These are phyloP conservation scores for Drosophila suboccidentalis DNA, from an alignment of 2,888 invertebrate species.

Conservation along the genomic window DNA sequence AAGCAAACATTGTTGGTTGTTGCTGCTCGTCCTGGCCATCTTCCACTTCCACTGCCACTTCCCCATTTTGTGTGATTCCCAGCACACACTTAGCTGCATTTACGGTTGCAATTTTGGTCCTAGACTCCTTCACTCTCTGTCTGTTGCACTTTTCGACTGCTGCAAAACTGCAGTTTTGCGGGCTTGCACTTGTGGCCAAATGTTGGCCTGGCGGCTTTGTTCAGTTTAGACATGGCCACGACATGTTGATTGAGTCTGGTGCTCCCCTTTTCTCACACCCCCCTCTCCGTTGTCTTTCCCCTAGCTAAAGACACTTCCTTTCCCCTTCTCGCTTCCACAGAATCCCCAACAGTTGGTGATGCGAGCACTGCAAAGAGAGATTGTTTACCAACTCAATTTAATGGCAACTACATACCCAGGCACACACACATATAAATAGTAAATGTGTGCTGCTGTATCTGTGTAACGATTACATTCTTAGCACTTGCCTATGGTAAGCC, in stretches of 20 bases:
- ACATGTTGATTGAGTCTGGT: constrained; percentile 76
- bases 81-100: constrained; percentile 34
- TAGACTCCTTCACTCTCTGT: constrained; percentile 25
- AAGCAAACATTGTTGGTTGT: constrained; percentile 42
- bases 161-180: constrained; percentile 76
- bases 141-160: constrained; percentile 69
- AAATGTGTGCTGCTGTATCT: not conserved
- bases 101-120: constrained; percentile 49
- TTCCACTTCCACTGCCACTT: not conserved
- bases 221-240: constrained; percentile 69
- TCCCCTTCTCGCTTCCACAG: not conserved
- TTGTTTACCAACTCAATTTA: constrained; percentile 27
- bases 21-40: not conserved
- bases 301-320: not conserved
- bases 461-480: not conserved
- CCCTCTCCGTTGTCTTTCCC: not conserved
- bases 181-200: constrained; percentile 85
- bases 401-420: constrained; percentile 1
- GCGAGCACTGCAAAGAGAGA: constrained; percentile 1
- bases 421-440: too few species aligned
- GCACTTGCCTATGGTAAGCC: not conserved
- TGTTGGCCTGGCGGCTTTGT: constrained; percentile 81
- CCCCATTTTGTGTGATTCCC: not conserved
- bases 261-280: not conserved
- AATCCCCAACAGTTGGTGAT: not conserved